These are phyloP conservation scores for Carabus problematicus DNA, from an alignment of 2,888 invertebrate genomes.

Conservation along the genomic window DNA sequence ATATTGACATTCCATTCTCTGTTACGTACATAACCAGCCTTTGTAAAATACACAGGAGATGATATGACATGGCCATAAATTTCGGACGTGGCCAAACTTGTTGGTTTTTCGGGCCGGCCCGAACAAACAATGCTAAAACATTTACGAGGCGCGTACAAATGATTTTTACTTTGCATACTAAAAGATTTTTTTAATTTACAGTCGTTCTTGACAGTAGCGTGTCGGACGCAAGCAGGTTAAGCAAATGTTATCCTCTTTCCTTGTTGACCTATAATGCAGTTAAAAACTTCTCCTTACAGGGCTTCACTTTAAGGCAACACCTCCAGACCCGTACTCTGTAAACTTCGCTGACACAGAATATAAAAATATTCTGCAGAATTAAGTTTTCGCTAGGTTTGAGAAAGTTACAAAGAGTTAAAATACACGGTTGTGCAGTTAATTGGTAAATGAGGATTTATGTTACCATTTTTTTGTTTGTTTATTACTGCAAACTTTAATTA, in stretches of 20 bases:
- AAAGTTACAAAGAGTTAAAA: no score
- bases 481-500: no score
- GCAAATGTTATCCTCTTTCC: constrained; percentile 31
- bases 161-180: constrained; percentile 25
- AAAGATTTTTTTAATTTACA: constrained; percentile 23
- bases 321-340: constrained; percentile 14
- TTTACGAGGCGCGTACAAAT: constrained; percentile 16
- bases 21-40: constrained; percentile 7
- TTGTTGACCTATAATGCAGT: constrained; percentile 30
- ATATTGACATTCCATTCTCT: constrained; percentile 35
- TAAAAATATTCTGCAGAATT: no score
- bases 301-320: neutral
- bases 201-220: constrained; percentile 11
- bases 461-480: no score
- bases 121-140: constrained; percentile 22
- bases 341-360: neutral
- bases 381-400: no score
- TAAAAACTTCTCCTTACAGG: constrained; percentile 21
- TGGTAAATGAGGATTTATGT: no score
- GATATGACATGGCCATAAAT: constrained; percentile 29
- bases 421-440: no score
- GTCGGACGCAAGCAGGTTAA: constrained; percentile 19
- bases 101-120: constrained; percentile 18
- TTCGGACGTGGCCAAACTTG: constrained; percentile 6
- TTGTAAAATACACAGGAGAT: constrained; percentile 19